Conservation (phyloP, 2,888 invertebrate species). For the Apodemia hepburni region DNA sequence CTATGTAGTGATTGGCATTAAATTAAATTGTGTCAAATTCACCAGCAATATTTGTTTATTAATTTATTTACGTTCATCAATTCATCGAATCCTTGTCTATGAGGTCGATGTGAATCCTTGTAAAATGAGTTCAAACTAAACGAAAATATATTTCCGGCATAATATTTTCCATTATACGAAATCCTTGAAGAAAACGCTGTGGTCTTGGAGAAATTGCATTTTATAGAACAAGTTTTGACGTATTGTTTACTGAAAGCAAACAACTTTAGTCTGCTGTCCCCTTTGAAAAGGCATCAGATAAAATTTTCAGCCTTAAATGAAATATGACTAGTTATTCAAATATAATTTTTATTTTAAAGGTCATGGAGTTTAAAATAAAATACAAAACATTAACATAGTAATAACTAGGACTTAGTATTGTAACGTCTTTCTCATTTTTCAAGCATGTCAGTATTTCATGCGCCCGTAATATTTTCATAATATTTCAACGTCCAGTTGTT, state of each 20-base stretch:
- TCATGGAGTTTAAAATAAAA: not conserved
- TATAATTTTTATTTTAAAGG: not conserved
- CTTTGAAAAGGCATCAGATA: not conserved
- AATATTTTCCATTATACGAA: not conserved
- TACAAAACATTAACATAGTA: not conserved
- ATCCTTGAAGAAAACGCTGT: not conserved
- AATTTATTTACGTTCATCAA: too few relatives aligned
- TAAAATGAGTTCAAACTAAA: not conserved
- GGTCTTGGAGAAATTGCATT: conserved; percentile 6
- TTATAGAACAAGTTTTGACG: conserved; percentile 9
- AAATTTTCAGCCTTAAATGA: not conserved
- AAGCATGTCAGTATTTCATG: not conserved
- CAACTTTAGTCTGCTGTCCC: not conserved
- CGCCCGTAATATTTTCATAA: not conserved
- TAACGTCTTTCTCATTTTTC: conserved; percentile 7
- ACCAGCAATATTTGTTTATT: too few relatives aligned
- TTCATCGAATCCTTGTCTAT: too few relatives aligned
- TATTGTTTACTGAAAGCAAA: conserved; percentile 3
- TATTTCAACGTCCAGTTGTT: conserved; percentile 8
- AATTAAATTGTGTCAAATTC: too few relatives aligned
- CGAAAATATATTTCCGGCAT: not conserved
- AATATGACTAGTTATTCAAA: conserved; percentile 5
- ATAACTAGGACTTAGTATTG: conserved; percentile 4
- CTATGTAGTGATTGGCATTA: too few relatives aligned
- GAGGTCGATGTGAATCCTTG: too few relatives aligned